Evolutionary conservation across 2,113 vertebrate genomes (phyloP).

Genomic region (Barnardius zonarius): DNA sequence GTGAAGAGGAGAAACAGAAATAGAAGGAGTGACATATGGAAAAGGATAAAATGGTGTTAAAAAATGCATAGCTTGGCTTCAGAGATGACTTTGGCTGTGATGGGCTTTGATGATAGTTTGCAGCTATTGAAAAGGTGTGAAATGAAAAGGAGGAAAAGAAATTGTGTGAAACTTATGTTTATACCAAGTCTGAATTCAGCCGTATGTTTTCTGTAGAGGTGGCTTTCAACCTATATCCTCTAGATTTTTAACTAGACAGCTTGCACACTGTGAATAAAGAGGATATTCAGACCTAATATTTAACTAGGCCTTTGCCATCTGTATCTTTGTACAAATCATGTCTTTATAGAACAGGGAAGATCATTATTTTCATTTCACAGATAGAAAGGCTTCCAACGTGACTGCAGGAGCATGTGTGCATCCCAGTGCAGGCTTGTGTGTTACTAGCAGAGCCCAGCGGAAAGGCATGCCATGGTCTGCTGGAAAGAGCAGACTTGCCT

Average conservation of each 20-base stretch:
- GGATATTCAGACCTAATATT: not conserved
- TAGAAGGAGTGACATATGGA: constrained; percentile 52
- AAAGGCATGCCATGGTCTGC: not conserved
- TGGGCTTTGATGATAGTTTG: constrained; percentile 27
- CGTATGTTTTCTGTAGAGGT: constrained; percentile 56
- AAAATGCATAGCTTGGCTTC: constrained; percentile 48
- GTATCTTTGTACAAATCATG: not conserved
- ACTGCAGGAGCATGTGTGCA: not conserved
- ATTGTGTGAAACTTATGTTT: constrained; percentile 48
- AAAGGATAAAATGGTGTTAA: constrained; percentile 27
- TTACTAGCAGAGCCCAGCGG: not conserved
- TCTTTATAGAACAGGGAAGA: not conserved
- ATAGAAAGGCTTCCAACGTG: not conserved
- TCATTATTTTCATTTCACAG: not conserved
- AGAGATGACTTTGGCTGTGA: constrained; percentile 5
- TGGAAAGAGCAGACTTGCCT: not conserved
- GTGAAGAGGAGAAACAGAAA: constrained; percentile 48
- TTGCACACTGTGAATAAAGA: not conserved
- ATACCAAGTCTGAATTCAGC: constrained; percentile 38
- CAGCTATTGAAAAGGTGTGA: constrained; percentile 49
- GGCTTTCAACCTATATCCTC: not conserved
- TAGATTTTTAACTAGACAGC: not conserved
- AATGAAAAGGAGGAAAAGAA: constrained; percentile 30
- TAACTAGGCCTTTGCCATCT: not conserved
- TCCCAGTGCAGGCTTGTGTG: accelerated